Base-by-base conservation (phyloP, 2,113 vertebrate genomes). In the Alaudala cheleensis region DNA sequence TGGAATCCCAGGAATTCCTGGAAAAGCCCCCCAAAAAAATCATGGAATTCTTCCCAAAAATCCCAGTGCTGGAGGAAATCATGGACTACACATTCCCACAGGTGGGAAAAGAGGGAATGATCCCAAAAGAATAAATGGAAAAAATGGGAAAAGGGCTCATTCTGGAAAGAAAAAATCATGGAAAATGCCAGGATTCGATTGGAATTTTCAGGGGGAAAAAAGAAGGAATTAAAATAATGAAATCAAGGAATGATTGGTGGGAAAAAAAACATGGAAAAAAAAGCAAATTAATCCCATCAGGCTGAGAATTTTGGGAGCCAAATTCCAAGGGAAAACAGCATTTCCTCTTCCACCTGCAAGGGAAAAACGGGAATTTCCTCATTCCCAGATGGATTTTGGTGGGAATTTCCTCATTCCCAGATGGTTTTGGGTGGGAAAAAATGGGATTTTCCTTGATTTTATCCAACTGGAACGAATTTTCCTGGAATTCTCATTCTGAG, bases 341-440 rank as follows among this genome's bases (percentile, higher is more conserved):
- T 97, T 97, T 97, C 97, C 97, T 97, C 97, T 91, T 79, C 39
- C 54, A 42, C 39, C 34, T 34, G 44, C 77, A 13, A 65, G 7
- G 17, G 51, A 66, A 80, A 54, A 77, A 7, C 1, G 12, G 39
- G 34, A 20, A n/a, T n/a, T 15, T 28, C 47, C 58, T 62, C 58
- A 12, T 45, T 80, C 40, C 77, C 26, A 1, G 5, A 7, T 10
- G 50, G 57, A 50, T 61, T 77, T 40, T 11, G 23, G 23, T 7
- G 2, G 50, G n/a, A 22, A 34, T 34, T 6, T 34, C 61, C 77
- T 66, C 62, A 31, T n/a, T 81, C 54, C 65, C 29, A 0, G 7
- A 9, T 6, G 53, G 37, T 26, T 42, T 42, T 42, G 10, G 40
- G 9, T 2, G 25, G 26, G 73, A 22, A 2, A 56, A 78, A 42